Base-by-base conservation (phyloP, 2,113 vertebrate genomes). In the Syngnathus floridae region DNA sequence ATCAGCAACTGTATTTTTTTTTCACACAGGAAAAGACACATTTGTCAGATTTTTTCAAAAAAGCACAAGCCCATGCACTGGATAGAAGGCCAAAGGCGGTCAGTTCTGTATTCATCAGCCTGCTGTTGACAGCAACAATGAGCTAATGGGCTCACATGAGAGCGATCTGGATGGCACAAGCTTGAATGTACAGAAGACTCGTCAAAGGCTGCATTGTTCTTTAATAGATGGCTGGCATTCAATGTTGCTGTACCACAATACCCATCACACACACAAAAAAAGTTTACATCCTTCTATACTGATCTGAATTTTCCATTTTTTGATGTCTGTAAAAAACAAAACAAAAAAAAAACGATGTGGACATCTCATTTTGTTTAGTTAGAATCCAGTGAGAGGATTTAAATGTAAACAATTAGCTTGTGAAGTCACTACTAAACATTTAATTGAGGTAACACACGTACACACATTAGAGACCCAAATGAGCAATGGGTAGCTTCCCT, bases 111-210 rank as follows among this genome's bases (percentile, higher is more conserved):
- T 78, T 79, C 73, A 80, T 81, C 79, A 76, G 72, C 62, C 69
- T 62, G 76, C 3, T 43, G 70, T 80, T 86, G 82, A 86, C 82
- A 82, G 83, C 63, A 73, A 74, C 70, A 74, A 67, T 55, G 59
- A 81, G 74, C 73, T 84, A 84, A 84, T 85, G 80, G 80, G 82
- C 86, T 84, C 80, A 76, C 85, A 75, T 79, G 73, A 56, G 22
- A 43, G 64, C 72, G 70, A 31, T 82, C 84, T 78, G 82, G 85
- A 87, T 81, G 82, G 77, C 75, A 6, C 35, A 9, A 66, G 69
- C 63, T 71, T 66, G 64, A 31, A 68, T 67, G 69, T 66, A 61
- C 36, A 35, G 0, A 79, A 71, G 71, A 74, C 73, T 54, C 70
- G 69, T 85, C 76, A 80, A 78, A 79, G 72, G 64, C 65, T 63